phyloP scores from a whole-genome alignment of 2,888 invertebrate species.

The Macroteleia sp. region DNA sequence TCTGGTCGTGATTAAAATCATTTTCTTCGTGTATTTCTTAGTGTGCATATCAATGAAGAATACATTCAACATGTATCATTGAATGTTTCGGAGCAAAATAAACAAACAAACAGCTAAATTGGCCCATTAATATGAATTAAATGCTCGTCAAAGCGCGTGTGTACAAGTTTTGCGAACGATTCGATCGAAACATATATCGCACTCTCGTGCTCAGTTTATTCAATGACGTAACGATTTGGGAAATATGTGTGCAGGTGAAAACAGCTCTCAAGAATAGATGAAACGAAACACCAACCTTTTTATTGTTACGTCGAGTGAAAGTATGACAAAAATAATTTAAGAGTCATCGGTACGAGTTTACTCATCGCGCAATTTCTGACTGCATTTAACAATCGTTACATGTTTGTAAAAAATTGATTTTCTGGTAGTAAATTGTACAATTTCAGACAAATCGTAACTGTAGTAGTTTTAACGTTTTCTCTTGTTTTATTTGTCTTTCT shows the following conservation, averaged over 20 bases:
- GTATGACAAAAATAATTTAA: constrained; percentile 33
- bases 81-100: constrained; percentile 1
- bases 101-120: constrained; percentile 42
- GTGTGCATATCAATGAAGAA: constrained; percentile 1
- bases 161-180: constrained; percentile 36
- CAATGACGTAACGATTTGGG: constrained; percentile 56
- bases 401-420: too few relatives aligned
- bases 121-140: constrained; percentile 38
- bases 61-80: constrained; percentile 8
- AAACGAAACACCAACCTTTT: constrained; percentile 24
- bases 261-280: constrained; percentile 34
- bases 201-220: constrained; percentile 47
- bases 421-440: too few relatives aligned
- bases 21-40: neutral
- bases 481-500: too few relatives aligned
- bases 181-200: constrained; percentile 49
- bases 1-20: too few relatives aligned
- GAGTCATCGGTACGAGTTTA: constrained; percentile 16
- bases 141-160: constrained; percentile 10
- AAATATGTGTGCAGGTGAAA: constrained; percentile 57
- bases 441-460: too few relatives aligned
- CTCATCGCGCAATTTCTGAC: constrained; percentile 27
- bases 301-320: constrained; percentile 46
- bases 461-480: too few relatives aligned
- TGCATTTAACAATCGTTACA: constrained; percentile 5